A percentile compares a stretch with the other conserved stretches of the same genome.
Conservation (phyloP, 2,888 invertebrate genomes). For the Drosophila sordidapex region DNA sequence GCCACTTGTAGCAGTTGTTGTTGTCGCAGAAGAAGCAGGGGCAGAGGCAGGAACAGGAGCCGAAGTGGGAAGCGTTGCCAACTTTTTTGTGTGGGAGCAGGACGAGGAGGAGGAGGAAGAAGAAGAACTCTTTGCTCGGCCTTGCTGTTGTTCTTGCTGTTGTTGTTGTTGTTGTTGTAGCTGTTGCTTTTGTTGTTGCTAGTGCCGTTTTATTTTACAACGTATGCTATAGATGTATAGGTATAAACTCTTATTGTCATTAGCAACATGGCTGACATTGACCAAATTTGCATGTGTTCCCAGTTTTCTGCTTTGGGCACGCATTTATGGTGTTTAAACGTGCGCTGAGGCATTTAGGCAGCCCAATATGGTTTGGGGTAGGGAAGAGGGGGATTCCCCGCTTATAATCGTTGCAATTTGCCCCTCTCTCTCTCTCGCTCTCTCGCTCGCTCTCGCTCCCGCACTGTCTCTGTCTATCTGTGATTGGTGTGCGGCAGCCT, state of each 20-base stretch:
- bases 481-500: constrained; percentile 26
- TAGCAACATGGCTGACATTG: constrained; percentile 76
- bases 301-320: constrained; percentile 82
- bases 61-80: constrained; percentile 14
- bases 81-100: constrained; percentile 12
- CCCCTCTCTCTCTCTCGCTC: constrained; percentile 4
- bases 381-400: constrained; percentile 12
- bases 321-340: constrained; percentile 81
- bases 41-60: constrained; percentile 3
- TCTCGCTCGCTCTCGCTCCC: not conserved
- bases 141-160: constrained; percentile 9
- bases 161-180: not conserved
- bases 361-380: constrained; percentile 8
- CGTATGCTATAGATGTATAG: constrained; percentile 82
- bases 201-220: constrained; percentile 81
- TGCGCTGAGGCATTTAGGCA: constrained; percentile 68
- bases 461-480: constrained; percentile 27
- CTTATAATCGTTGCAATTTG: constrained; percentile 11
- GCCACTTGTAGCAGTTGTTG: constrained; percentile 28
- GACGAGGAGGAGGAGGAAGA: constrained; percentile 1
- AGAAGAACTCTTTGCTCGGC: constrained; percentile 17
- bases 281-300: constrained; percentile 80
- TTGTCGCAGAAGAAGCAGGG: constrained; percentile 10
- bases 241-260: constrained; percentile 80
- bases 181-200: constrained; percentile 1